Evolutionary conservation across 2,797 vertebrate genomes (phyloP), one percentile per base, ranked within the genome.

Genomic region (Brachyrhaphis roseni): DNA sequence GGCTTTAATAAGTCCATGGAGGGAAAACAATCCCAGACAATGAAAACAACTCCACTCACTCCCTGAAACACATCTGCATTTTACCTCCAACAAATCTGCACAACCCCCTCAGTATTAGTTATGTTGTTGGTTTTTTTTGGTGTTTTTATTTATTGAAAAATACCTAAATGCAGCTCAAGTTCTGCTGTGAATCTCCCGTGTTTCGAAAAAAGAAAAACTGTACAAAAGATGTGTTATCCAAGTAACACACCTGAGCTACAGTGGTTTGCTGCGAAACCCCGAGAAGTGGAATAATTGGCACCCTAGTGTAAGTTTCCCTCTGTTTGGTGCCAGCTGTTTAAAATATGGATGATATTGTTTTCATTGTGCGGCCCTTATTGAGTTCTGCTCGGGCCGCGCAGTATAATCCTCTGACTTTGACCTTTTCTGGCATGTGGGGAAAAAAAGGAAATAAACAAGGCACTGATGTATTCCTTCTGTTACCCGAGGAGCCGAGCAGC

Each of bases 301-400:
- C 94, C 90, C 93, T 88, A 85, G 93, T 92, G 94, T 88, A 93
- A 90, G 87, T 84, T 91, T 92, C 89, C 91, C 93, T 90, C 91
- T 91, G 94, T 93, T 93, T 91, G 89, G 89, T 92, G 86, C 94
- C 93, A 94, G 94, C 93, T 95, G 94, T 94, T 95, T 96, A 94
- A 96, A 96, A 96, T 96, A 96, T 96, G 95, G 92, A 96, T 96
- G 95, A 92, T 95, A 94, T 93, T 95, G 94, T 95, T 96, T 95
- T 93, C 94, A 94, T 94, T 94, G 92, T 91, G 20, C 81, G 70
- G 84, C 84, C 94, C 95, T 94, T 95, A 94, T 95, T 95, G 93
- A 94, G 94, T 95, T 95, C 94, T 94, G 88, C 89, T 90, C 77
- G 86, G 92, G 90, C 90, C 81, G 64, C 84, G 90, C 85, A 75